Evolutionary conservation across 1,140 invertebrate genomes (phyloP).

Genomic region (Eumeta japonica): DNA sequence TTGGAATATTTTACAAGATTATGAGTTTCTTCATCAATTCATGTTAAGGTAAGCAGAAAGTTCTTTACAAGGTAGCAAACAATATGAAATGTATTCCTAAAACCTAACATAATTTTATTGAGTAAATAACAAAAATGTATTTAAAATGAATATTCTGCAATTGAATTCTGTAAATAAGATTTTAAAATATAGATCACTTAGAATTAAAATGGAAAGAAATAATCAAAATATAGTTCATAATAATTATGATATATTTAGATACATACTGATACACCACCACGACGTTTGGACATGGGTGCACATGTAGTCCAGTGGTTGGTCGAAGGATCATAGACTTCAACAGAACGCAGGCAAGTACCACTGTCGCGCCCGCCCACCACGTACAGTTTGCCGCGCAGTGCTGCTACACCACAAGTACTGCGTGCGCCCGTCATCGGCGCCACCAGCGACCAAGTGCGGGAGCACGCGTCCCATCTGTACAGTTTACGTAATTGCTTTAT

Average conservation of each 20-base stretch:
- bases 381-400: slow-evolving; percentile 81
- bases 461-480: slow-evolving; percentile 78
- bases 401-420: slow-evolving; percentile 86
- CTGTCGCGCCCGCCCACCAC: slow-evolving; percentile 92
- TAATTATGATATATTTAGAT: neutral
- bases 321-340: slow-evolving; percentile 91
- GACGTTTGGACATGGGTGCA: slow-evolving; percentile 83
- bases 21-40: too few species aligned
- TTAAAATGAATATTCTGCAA: neutral
- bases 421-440: slow-evolving; percentile 83
- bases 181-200: neutral
- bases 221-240: neutral
- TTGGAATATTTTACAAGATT: too few species aligned
- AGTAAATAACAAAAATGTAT: too few species aligned
- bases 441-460: slow-evolving; percentile 83
- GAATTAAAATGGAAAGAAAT: neutral
- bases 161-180: neutral
- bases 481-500: neutral
- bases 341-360: slow-evolving; percentile 84
- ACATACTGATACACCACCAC: slow-evolving; percentile 73
- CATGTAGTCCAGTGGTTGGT: slow-evolving; percentile 86
- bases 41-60: too few species aligned
- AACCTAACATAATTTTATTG: too few species aligned
- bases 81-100: too few species aligned
- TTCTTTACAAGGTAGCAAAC: too few species aligned